Percentiles rank a stretch among this genome's conserved stretches.
Conservation (phyloP, 2,888 invertebrate species). For the Metellina segmentata region DNA sequence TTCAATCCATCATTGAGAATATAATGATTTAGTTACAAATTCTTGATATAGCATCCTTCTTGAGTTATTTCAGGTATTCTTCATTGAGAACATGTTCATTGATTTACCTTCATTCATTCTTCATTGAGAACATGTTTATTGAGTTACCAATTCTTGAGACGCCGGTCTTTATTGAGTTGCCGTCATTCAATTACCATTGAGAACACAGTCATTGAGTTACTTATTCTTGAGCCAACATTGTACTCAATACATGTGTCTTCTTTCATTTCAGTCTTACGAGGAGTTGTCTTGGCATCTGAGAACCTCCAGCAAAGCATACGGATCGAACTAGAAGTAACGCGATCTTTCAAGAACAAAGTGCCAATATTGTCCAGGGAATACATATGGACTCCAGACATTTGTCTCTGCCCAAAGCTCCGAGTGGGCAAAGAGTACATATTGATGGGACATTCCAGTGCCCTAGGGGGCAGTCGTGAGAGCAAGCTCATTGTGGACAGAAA, state of each 20-base stretch:
- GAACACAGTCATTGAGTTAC: no score
- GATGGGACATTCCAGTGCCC: constrained; percentile 78
- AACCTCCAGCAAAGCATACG: constrained; percentile 77
- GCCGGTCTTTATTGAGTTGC: no score
- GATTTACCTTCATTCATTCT: no score
- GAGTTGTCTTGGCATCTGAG: constrained; percentile 74
- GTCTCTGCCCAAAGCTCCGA: constrained; percentile 78
- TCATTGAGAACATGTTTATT: no score
- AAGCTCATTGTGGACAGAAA: constrained; percentile 77
- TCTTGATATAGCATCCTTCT: no score
- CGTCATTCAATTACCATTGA: no score
- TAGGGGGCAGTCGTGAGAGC: constrained; percentile 77
- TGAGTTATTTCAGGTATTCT: no score
- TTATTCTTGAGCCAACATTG: not conserved
- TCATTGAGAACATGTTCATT: no score
- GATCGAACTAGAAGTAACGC: constrained; percentile 78
- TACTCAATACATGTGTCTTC: not conserved
- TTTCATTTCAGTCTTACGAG: constrained; percentile 74
- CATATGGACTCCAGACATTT: constrained; percentile 78
- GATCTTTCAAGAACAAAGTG: constrained; percentile 79
- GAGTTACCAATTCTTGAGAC: no score
- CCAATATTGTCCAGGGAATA: constrained; percentile 78
- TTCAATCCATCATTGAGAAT: no score
- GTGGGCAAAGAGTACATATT: constrained; percentile 78
- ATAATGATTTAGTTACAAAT: no score